A percentile compares a stretch with the other conserved stretches of the same genome.
Evolutionary conservation across 1,140 invertebrate species (phyloP).

Genomic region (Heliothis subflexa): DNA sequence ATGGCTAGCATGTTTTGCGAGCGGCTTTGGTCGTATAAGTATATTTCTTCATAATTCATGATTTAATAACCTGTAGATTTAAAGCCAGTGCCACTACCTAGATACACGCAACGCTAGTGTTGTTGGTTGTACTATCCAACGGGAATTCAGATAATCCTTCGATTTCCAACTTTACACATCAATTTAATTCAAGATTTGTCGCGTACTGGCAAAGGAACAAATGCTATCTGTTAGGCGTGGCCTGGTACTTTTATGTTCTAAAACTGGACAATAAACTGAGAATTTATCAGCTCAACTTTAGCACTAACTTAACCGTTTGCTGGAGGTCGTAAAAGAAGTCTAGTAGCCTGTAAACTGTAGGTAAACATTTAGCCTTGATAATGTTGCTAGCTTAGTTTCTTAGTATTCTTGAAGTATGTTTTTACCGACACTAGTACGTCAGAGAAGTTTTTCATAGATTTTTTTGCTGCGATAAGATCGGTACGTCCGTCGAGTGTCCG

Average conservation of each 20-base stretch:
- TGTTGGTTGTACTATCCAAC: too few species aligned
- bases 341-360: not conserved
- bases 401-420: conserved; percentile 17
- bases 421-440: conserved; percentile 42
- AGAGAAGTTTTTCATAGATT: conserved; percentile 39
- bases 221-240: not conserved
- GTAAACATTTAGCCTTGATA: conserved; percentile 15
- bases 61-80: conserved; percentile 1
- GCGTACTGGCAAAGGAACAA: not conserved
- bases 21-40: not conserved
- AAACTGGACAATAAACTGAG: not conserved
- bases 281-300: conserved; percentile 12
- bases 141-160: too few species aligned
- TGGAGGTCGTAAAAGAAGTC: conserved; percentile 26
- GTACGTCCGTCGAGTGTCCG: conserved; percentile 51
- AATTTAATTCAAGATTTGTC: not conserved
- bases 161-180: too few species aligned
- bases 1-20: conserved; percentile 31
- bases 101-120: too few species aligned
- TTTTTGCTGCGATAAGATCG: conserved; percentile 60
- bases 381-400: conserved; percentile 28
- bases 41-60: conserved; percentile 12
- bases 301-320: not conserved
- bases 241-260: not conserved
- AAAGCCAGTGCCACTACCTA: not conserved